phyloP scores from a whole-genome alignment of 1,140 invertebrate species.

The Pectinophora gossypiella region DNA sequence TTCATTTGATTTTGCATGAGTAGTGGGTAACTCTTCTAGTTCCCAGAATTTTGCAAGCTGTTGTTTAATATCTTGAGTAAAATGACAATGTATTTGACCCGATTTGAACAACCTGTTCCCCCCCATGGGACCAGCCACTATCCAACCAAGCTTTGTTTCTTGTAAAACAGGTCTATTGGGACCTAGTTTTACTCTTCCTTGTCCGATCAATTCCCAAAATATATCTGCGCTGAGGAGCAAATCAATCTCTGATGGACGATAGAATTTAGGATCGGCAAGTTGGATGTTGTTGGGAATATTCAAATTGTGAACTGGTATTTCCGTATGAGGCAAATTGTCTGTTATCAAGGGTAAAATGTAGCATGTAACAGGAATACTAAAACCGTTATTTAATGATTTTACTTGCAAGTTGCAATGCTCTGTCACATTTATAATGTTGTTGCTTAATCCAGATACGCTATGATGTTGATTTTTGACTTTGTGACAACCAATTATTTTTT shows the following conservation, averaged over 20 bases:
- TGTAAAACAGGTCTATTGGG: neutral
- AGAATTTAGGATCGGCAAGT: conserved; percentile 8
- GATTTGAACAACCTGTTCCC: neutral
- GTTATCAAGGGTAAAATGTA: neutral
- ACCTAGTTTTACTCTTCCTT: conserved; percentile 1
- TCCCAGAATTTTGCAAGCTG: conserved; percentile 2
- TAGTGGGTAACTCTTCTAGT: conserved; percentile 3
- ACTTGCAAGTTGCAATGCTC: neutral
- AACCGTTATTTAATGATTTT: neutral
- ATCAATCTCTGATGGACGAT: conserved; percentile 3
- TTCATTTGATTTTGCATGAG: neutral
- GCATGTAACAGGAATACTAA: neutral
- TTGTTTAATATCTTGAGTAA: conserved; percentile 6
- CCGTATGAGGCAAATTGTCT: neutral
- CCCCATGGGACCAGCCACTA: conserved; percentile 4
- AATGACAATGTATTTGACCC: neutral
- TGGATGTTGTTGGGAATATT: conserved; percentile 1
- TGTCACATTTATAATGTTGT: neutral
- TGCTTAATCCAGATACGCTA: conserved; percentile 1
- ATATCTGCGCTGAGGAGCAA: conserved; percentile 1
- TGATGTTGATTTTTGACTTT: neutral
- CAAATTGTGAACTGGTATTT: neutral
- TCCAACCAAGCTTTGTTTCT: conserved; percentile 4
- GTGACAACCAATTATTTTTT: neutral
- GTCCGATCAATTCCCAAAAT: conserved; percentile 5